Percentiles rank a stretch among this genome's conserved stretches.
phyloP scores from a whole-genome alignment of 2,888 invertebrate species.

The Catocala fraxini region DNA sequence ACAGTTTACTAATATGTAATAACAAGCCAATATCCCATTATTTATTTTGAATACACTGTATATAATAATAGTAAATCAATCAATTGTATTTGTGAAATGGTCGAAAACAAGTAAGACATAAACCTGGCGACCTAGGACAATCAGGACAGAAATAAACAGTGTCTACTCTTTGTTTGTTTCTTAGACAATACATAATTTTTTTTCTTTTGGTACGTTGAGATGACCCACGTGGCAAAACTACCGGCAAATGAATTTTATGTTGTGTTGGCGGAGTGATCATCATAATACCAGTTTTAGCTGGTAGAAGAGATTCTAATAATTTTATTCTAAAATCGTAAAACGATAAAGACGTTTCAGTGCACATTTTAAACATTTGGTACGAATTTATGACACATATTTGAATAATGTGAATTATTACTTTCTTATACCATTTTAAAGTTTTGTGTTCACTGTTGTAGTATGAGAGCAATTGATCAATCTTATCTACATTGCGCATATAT shows the following conservation, averaged over 20 bases:
- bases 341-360: neutral
- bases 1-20: slow-evolving; percentile 14
- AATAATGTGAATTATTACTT: slow-evolving; percentile 19
- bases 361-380: slow-evolving; percentile 9
- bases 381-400: slow-evolving; percentile 18
- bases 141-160: slow-evolving; percentile 17
- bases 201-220: slow-evolving; percentile 14
- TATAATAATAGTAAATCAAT: slow-evolving; percentile 10
- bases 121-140: slow-evolving; percentile 15
- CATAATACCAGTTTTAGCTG: neutral
- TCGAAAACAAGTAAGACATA: slow-evolving; percentile 13
- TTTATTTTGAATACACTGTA: slow-evolving; percentile 13
- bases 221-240: neutral
- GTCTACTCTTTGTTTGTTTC: slow-evolving; percentile 17
- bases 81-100: slow-evolving; percentile 14
- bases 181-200: slow-evolving; percentile 16
- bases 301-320: neutral
- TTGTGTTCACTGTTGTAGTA: slow-evolving; percentile 25
- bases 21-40: slow-evolving; percentile 16
- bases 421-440: slow-evolving; percentile 20
- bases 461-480: slow-evolving; percentile 17
- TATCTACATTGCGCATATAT: slow-evolving; percentile 20
- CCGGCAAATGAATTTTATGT: slow-evolving; percentile 4
- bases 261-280: slow-evolving; percentile 7
- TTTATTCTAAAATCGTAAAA: slow-evolving; percentile 1